Percentiles rank a stretch among this genome's conserved stretches.
These are phyloP conservation scores for Microctenopoma lineatum DNA, from an alignment of 2,797 vertebrate genomes.

Conservation along the genomic window DNA sequence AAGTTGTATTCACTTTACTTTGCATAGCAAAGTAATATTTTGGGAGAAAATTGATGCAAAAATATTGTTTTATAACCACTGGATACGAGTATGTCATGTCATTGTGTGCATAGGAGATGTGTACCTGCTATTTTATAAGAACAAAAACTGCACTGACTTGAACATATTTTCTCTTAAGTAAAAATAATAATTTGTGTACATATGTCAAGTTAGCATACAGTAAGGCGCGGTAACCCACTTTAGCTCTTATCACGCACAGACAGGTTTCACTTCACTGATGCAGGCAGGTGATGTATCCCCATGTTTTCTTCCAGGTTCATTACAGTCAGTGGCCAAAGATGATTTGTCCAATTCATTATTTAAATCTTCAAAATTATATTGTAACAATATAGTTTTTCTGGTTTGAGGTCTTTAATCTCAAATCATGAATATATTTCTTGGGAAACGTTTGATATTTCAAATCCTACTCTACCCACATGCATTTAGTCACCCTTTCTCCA, in stretches of 20 bases:
- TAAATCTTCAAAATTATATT: slow-evolving; percentile 5
- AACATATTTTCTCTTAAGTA: slow-evolving; percentile 11
- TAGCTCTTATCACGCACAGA: slow-evolving; percentile 28
- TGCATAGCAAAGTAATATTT: too few relatives aligned
- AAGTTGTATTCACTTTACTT: too few relatives aligned
- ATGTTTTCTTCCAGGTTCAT: slow-evolving; percentile 18
- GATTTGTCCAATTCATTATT: not conserved
- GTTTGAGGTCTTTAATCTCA: slow-evolving; percentile 10
- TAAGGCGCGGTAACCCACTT: slow-evolving; percentile 2
- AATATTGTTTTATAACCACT: too few relatives aligned
- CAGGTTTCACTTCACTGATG: slow-evolving; percentile 48
- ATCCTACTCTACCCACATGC: slow-evolving; percentile 13
- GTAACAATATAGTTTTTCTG: not conserved
- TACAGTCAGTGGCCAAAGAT: not conserved
- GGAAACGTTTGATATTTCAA: slow-evolving; percentile 8
- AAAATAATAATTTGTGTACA: slow-evolving; percentile 32
- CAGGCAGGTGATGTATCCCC: slow-evolving; percentile 20
- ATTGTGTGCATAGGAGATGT: too few relatives aligned
- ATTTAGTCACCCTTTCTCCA: slow-evolving; percentile 32
- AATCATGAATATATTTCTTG: slow-evolving; percentile 2
- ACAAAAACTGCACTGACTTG: too few relatives aligned
- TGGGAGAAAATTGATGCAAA: too few relatives aligned
- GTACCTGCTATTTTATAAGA: too few relatives aligned
- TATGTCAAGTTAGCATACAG: slow-evolving; percentile 19
- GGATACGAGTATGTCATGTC: too few relatives aligned